These are phyloP conservation scores for Chaetodon trifasciatus DNA, from an alignment of 2,797 vertebrate genomes.

Conservation along the genomic window DNA sequence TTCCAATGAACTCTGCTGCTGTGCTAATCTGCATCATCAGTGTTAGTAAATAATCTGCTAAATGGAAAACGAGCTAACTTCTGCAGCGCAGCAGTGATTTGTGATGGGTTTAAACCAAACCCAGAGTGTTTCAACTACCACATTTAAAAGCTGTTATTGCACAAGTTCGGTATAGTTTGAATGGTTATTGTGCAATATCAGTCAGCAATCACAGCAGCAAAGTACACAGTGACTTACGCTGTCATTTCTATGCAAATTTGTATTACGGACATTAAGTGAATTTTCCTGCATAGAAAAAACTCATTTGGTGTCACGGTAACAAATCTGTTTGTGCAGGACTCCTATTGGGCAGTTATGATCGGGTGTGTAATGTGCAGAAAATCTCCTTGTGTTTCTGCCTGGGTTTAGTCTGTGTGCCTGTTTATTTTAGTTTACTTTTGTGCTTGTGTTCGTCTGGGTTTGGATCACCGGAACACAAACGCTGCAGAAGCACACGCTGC, in stretches of 20 bases:
- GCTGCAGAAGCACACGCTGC: slow-evolving; percentile 42
- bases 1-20: background rate
- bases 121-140: background rate
- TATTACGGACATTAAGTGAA: slow-evolving; percentile 18
- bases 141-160: slow-evolving; percentile 24
- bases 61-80: slow-evolving; percentile 6
- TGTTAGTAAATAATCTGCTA: background rate
- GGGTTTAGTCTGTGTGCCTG: background rate
- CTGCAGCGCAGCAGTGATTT: background rate
- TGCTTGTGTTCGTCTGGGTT: slow-evolving; percentile 33
- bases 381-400: background rate
- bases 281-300: slow-evolving; percentile 23
- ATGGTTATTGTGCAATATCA: slow-evolving; percentile 25
- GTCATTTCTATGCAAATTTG: slow-evolving; percentile 39
- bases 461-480: slow-evolving; percentile 53
- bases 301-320: slow-evolving; percentile 20
- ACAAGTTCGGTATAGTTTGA: slow-evolving; percentile 8
- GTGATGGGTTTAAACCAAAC: background rate
- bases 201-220: slow-evolving; percentile 8
- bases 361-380: slow-evolving; percentile 13
- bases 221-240: slow-evolving; percentile 7
- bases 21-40: background rate
- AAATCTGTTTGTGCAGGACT: slow-evolving; percentile 13
- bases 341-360: background rate
- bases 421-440: slow-evolving; percentile 38